Evolutionary conservation across 2,888 invertebrate genomes (phyloP).

Genomic region (Drosophila meridiana): DNA sequence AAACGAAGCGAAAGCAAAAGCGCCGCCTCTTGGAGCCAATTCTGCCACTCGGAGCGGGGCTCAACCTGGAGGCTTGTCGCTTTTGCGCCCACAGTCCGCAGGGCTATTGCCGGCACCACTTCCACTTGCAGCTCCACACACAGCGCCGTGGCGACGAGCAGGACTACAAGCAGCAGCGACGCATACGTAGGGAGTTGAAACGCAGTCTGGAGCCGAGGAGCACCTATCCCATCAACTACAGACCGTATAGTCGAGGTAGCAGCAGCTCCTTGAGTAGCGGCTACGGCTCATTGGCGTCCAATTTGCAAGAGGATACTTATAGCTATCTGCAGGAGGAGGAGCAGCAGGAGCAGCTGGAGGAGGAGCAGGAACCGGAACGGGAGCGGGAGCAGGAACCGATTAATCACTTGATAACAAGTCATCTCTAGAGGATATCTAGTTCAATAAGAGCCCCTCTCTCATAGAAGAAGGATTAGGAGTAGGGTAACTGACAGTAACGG

Average conservation of each 20-base stretch:
- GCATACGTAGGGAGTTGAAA: conserved; percentile 77
- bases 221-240: conserved; percentile 48
- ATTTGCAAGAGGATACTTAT: conserved; percentile 30
- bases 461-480: no score
- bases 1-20: conserved; percentile 66
- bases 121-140: conserved; percentile 78
- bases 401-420: conserved; percentile 8
- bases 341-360: not conserved
- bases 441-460: not conserved
- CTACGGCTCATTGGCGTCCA: conserved; percentile 54
- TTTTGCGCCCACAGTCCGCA: conserved; percentile 84
- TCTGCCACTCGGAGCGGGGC: conserved; percentile 57
- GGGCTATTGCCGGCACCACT: conserved; percentile 84
- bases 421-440: not conserved
- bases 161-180: conserved; percentile 73
- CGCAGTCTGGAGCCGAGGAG: conserved; percentile 72
- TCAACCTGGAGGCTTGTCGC: conserved; percentile 75
- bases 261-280: conserved; percentile 66
- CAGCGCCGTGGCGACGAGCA: conserved; percentile 31
- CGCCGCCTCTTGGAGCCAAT: conserved; percentile 63
- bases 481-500: no score
- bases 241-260: conserved; percentile 36
- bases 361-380: not conserved
- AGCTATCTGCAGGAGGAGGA: conserved; percentile 16
- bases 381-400: not conserved